Percentiles rank a stretch among this genome's conserved stretches.
phyloP scores from a whole-genome alignment of 2,113 vertebrate species.

The Dicerorhinus sumatrensis region DNA sequence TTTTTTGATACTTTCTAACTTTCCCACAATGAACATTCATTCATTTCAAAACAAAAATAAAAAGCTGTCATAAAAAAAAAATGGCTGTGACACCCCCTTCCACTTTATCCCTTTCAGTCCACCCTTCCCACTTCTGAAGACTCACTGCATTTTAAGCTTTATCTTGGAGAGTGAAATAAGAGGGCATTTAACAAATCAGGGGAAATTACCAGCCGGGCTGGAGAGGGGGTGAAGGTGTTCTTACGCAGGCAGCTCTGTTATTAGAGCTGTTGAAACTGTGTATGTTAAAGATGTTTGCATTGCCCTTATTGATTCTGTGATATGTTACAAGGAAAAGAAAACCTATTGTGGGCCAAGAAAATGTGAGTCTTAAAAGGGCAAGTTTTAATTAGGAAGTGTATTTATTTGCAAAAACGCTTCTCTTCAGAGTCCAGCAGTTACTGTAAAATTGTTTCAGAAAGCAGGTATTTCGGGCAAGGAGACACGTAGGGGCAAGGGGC shows the following conservation, averaged over 20 bases:
- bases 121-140: conserved; percentile 60
- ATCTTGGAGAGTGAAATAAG: conserved; percentile 71
- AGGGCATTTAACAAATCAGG: conserved; percentile 70
- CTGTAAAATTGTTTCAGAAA: conserved; percentile 82
- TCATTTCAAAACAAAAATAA: conserved; percentile 56
- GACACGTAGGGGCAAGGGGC: conserved; percentile 79
- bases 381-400: conserved; percentile 85
- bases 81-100: neutral
- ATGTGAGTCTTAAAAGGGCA: conserved; percentile 82
- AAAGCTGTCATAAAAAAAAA: conserved; percentile 4
- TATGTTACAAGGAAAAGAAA: conserved; percentile 81
- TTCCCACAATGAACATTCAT: neutral
- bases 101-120: neutral
- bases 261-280: conserved; percentile 78
- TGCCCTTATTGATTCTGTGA: conserved; percentile 83
- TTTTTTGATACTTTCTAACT: conserved; percentile 29
- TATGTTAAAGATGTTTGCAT: conserved; percentile 85
- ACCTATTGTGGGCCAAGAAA: conserved; percentile 77
- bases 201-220: conserved; percentile 70
- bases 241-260: conserved; percentile 74
- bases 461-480: conserved; percentile 80
- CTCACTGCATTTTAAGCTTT: conserved; percentile 71
- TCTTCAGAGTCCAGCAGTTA: conserved; percentile 78
- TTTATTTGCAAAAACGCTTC: conserved; percentile 81
- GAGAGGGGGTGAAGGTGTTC: conserved; percentile 37